Conservation (phyloP, 2,797 vertebrate genomes). For the Gobio occitaniae region DNA sequence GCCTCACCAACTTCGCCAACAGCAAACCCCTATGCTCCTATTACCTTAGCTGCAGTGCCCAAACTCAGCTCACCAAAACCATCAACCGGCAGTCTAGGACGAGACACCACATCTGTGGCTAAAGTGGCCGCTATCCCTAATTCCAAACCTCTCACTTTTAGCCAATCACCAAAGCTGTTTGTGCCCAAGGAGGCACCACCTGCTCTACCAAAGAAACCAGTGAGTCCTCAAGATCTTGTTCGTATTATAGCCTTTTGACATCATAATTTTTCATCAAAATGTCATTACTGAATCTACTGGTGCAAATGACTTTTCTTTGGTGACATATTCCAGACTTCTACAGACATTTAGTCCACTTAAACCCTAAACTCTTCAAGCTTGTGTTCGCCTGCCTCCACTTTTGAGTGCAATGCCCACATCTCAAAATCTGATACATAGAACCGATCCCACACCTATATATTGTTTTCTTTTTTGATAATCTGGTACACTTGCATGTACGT, state of each 20-base stretch:
- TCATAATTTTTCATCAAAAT: neutral
- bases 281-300: neutral
- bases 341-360: neutral
- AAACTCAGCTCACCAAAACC: constrained; percentile 43
- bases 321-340: neutral
- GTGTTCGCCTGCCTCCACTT: neutral
- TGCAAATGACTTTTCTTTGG: neutral
- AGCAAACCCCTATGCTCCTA: constrained; percentile 68
- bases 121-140: constrained; percentile 66
- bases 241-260: neutral
- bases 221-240: constrained; percentile 63
- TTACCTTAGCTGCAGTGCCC: constrained; percentile 56
- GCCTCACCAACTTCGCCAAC: constrained; percentile 61
- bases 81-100: constrained; percentile 63
- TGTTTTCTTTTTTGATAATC: neutral
- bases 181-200: constrained; percentile 69
- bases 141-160: constrained; percentile 64
- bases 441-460: neutral
- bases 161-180: constrained; percentile 67
- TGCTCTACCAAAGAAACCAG: constrained; percentile 73
- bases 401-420: too few species aligned
- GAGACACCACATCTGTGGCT: constrained; percentile 65
- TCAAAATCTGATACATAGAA: neutral
- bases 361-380: neutral
- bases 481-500: neutral